phyloP scores from a whole-genome alignment of 2,888 invertebrate genomes.

The Platycheirus rosarum region DNA sequence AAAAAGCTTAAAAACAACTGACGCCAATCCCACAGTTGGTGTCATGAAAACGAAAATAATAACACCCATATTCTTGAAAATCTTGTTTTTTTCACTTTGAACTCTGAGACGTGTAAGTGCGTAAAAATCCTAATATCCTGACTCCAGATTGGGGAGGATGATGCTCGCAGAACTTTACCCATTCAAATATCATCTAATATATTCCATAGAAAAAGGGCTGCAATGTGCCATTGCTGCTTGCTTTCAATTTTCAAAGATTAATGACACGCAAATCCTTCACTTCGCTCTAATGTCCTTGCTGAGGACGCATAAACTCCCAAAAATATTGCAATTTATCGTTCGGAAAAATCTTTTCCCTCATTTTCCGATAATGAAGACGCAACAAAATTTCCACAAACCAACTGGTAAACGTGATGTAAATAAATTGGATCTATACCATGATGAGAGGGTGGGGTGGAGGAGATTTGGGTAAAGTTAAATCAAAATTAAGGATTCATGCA shows the following conservation, averaged over 20 bases:
- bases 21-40: slow-evolving; percentile 35
- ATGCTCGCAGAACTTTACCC: slow-evolving; percentile 11
- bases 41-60: slow-evolving; percentile 12
- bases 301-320: slow-evolving; percentile 54
- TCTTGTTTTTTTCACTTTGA: neutral
- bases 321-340: slow-evolving; percentile 70
- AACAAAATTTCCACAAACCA: slow-evolving; percentile 33
- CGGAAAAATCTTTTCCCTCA: slow-evolving; percentile 52
- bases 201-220: slow-evolving; percentile 36
- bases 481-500: slow-evolving; percentile 68
- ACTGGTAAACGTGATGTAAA: slow-evolving; percentile 47
- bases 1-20: slow-evolving; percentile 57
- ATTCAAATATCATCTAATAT: slow-evolving; percentile 41
- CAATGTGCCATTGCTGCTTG: slow-evolving; percentile 31
- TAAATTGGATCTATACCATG: slow-evolving; percentile 13
- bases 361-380: slow-evolving; percentile 52
- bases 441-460: neutral
- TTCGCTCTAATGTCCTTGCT: slow-evolving; percentile 26
- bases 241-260: slow-evolving; percentile 54
- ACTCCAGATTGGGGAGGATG: slow-evolving; percentile 11
- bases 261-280: slow-evolving; percentile 67
- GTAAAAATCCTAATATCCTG: slow-evolving; percentile 62
- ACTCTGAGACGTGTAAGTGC: slow-evolving; percentile 55
- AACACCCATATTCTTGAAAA: neutral
- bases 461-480: slow-evolving; percentile 13